Evolutionary conservation across 2,888 invertebrate genomes (phyloP).

Genomic region (Drosophila mettleri): DNA sequence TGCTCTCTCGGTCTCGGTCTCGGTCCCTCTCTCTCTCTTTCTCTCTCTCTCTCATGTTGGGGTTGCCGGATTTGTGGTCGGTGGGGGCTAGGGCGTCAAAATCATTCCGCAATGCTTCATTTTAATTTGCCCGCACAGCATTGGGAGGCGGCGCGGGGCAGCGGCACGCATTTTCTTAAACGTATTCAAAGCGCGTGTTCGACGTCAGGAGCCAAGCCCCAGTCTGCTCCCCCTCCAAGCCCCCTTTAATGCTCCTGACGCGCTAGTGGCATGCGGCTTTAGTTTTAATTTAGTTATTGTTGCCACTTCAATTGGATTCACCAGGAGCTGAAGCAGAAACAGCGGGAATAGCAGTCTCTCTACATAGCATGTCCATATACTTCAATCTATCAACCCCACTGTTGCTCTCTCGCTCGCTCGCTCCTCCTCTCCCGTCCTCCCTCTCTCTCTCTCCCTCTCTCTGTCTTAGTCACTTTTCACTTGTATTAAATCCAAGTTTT

Average conservation of each 20-base stretch:
- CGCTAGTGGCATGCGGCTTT: constrained; percentile 56
- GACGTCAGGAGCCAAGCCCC: constrained; percentile 41
- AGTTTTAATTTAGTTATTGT: constrained; percentile 79
- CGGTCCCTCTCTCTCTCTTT: not conserved
- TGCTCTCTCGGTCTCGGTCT: not conserved
- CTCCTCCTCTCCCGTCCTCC: not conserved
- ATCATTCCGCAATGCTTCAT: constrained; percentile 75
- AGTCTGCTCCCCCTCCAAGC: not conserved
- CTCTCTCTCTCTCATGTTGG: not conserved
- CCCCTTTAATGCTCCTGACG: not conserved
- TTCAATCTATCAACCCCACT: not conserved
- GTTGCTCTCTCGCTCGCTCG: not conserved
- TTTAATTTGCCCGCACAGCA: constrained; percentile 62
- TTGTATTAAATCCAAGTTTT: constrained; percentile 68
- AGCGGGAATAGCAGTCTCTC: constrained; percentile 23
- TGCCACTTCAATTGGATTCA: constrained; percentile 69
- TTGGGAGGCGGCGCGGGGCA: constrained; percentile 1
- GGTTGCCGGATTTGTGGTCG: not conserved
- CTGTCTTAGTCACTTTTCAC: constrained; percentile 11
- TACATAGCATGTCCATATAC: constrained; percentile 13
- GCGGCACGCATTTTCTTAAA: constrained; percentile 57
- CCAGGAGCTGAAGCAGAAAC: constrained; percentile 14
- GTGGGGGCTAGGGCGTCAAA: constrained; percentile 37
- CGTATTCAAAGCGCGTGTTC: constrained; percentile 76
- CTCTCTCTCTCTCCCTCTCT: not conserved